These are phyloP conservation scores for Napeogenes inachia DNA, from an alignment of 2,888 invertebrate species.

Conservation along the genomic window DNA sequence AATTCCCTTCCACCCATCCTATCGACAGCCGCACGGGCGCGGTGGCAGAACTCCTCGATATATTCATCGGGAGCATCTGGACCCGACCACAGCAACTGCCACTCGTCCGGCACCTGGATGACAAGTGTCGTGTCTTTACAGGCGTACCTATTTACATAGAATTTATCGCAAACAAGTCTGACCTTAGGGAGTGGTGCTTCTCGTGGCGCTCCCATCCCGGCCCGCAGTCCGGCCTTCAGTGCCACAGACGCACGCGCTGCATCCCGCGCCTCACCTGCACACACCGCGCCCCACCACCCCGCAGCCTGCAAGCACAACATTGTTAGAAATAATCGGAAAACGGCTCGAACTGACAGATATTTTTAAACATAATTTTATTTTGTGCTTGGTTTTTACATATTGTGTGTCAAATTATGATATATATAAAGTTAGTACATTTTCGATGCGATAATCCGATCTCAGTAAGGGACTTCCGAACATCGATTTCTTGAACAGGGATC, in stretches of 20 bases:
- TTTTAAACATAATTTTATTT: too few relatives aligned
- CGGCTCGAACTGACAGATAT: background rate
- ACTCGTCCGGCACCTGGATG: slow-evolving; percentile 57
- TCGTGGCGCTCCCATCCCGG: slow-evolving; percentile 24
- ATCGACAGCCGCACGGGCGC: slow-evolving; percentile 51
- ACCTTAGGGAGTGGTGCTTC: slow-evolving; percentile 2
- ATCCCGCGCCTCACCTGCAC: slow-evolving; percentile 49
- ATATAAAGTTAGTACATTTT: slow-evolving; percentile 38
- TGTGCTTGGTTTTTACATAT: too few relatives aligned
- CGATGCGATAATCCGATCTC: slow-evolving; percentile 48
- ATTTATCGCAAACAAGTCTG: background rate
- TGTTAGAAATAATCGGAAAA: background rate
- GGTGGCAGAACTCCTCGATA: slow-evolving; percentile 53
- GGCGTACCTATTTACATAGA: background rate
- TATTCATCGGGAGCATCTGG: slow-evolving; percentile 51
- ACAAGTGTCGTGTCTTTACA: background rate
- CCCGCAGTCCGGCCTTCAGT: slow-evolving; percentile 47
- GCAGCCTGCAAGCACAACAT: slow-evolving; percentile 13
- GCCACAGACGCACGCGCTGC: slow-evolving; percentile 45
- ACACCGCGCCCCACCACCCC: slow-evolving; percentile 60
- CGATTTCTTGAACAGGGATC: slow-evolving; percentile 90
- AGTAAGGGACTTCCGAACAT: slow-evolving; percentile 75
- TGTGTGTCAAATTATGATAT: too few relatives aligned
- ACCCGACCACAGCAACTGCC: slow-evolving; percentile 62
- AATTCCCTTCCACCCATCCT: slow-evolving; percentile 31